Evolutionary conservation across 1,140 invertebrate species (phyloP).

Genomic region (Drosophila parvula): DNA sequence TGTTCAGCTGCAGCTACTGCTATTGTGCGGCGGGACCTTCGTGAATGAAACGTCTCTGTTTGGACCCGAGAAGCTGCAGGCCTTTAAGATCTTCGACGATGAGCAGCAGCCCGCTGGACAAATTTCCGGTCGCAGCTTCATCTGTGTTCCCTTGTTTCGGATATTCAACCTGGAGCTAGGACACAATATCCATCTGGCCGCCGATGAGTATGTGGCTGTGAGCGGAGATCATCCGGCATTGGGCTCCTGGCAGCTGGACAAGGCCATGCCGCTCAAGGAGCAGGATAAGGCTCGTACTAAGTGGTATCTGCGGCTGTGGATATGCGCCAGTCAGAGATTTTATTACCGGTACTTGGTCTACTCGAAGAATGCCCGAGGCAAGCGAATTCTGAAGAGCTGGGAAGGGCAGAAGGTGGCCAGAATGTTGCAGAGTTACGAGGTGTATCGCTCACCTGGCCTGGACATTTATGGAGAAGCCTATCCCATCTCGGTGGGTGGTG

Average conservation of each 20-base stretch:
- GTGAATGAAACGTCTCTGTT: conserved; percentile 67
- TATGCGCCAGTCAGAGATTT: conserved; percentile 88
- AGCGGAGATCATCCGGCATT: conserved; percentile 81
- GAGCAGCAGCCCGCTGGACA: conserved; percentile 34
- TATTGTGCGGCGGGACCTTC: conserved; percentile 17
- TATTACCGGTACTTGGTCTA: conserved; percentile 93
- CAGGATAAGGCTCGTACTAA: conserved; percentile 40
- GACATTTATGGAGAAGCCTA: conserved; percentile 87
- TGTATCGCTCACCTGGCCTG: conserved; percentile 80
- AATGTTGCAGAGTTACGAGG: conserved; percentile 82
- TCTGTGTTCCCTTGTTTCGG: conserved; percentile 74
- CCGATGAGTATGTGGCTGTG: conserved; percentile 84
- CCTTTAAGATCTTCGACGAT: conserved; percentile 64
- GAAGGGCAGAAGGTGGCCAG: conserved; percentile 89
- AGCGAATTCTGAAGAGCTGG: conserved; percentile 90
- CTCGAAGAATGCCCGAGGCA: conserved; percentile 85
- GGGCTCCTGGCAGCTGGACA: conserved; percentile 84
- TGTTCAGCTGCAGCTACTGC: conserved; percentile 29
- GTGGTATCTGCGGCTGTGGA: conserved; percentile 68
- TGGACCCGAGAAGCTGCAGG: conserved; percentile 50
- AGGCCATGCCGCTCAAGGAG: conserved; percentile 72
- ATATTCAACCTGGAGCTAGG: conserved; percentile 67
- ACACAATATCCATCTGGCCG: conserved; percentile 24
- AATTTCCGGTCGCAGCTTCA: conserved; percentile 64
- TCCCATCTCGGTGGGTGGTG: conserved; percentile 85